Evolutionary conservation across 2,113 vertebrate species (phyloP).

Genomic region (Peromyscus maniculatus): DNA sequence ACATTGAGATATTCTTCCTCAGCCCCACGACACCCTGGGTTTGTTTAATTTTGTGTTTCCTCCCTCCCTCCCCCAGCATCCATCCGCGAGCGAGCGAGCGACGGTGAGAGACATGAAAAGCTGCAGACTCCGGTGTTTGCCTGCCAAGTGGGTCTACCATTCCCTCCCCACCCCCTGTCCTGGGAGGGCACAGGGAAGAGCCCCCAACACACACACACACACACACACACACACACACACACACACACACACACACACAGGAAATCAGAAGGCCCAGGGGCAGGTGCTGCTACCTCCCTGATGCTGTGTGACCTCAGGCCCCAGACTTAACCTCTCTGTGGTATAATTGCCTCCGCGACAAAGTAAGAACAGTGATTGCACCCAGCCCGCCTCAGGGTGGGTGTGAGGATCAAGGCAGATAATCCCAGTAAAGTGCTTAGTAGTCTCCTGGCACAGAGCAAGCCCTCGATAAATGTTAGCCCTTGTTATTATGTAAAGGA

Average conservation of each 20-base stretch:
- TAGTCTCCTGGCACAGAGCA: slow-evolving; percentile 56
- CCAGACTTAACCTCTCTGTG: slow-evolving; percentile 66
- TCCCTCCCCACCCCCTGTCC: too few species aligned
- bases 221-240: neutral
- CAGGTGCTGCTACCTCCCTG: neutral
- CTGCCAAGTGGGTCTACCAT: slow-evolving; percentile 17
- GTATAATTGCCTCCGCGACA: slow-evolving; percentile 15
- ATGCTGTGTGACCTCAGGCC: slow-evolving; percentile 44
- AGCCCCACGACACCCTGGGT: slow-evolving; percentile 74
- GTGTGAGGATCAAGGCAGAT: slow-evolving; percentile 63
- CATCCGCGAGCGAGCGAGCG: too few species aligned
- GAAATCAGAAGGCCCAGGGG: neutral
- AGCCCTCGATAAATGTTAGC: slow-evolving; percentile 65
- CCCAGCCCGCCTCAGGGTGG: neutral
- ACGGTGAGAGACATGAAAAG: neutral
- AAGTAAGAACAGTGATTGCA: neutral
- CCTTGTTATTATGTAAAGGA: slow-evolving; percentile 75
- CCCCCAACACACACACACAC: neutral
- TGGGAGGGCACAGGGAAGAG: neutral
- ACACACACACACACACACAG: neutral
- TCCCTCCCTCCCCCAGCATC: slow-evolving; percentile 50
- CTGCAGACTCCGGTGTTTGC: neutral
- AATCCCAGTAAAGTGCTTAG: slow-evolving; percentile 71
- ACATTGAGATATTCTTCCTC: slow-evolving; percentile 84
- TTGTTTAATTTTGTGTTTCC: slow-evolving; percentile 80